Percentiles rank a stretch among this genome's conserved stretches.
These are phyloP conservation scores for Macrobrachium rosenbergii DNA, from an alignment of 1,140 invertebrate species.

Conservation along the genomic window DNA sequence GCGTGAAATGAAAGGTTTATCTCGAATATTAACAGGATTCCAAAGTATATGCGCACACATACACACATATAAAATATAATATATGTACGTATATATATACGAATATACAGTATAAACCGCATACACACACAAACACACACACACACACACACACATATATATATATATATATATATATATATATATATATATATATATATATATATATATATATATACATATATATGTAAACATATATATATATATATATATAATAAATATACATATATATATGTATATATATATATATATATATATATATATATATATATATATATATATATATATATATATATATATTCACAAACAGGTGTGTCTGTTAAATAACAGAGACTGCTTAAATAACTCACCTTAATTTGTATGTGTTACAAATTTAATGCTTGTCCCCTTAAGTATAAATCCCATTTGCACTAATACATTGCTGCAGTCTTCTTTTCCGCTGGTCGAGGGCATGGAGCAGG, in stretches of 20 bases:
- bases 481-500: too few species aligned
- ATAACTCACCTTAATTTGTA: too few species aligned
- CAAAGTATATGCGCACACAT: neutral
- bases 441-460: too few species aligned
- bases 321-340: conserved; percentile 26
- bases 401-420: too few species aligned
- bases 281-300: conserved; percentile 9
- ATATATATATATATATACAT: conserved; percentile 24
- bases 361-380: too few species aligned
- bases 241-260: conserved; percentile 34
- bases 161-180: conserved; percentile 23
- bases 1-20: too few species aligned
- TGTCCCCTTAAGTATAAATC: too few species aligned
- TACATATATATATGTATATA: conserved; percentile 27
- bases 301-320: conserved; percentile 35
- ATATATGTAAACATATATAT: conserved; percentile 23
- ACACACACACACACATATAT: neutral
- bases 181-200: conserved; percentile 43
- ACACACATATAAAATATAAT: neutral
- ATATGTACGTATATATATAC: conserved; percentile 5
- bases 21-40: too few species aligned
- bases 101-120: too few species aligned
- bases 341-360: too few species aligned
- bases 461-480: too few species aligned
- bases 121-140: conserved; percentile 2